phyloP scores from a whole-genome alignment of 2,113 vertebrate species.

The Vireo altiloquus region DNA sequence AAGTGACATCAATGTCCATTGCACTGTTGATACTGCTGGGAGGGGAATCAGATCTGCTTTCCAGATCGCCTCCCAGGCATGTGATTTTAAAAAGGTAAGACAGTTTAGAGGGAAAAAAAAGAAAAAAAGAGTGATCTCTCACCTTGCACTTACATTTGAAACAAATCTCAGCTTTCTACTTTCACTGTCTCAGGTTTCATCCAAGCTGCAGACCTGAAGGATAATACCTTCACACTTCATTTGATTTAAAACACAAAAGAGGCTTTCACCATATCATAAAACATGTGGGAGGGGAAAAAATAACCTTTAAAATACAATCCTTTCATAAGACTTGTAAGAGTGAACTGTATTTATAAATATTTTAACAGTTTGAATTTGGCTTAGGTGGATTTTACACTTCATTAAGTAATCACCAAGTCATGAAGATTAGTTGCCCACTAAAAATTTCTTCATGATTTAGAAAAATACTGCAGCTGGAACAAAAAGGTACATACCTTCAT shows the following conservation, averaged over 20 bases:
- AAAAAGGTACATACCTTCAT: neutral
- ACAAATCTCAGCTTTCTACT: neutral
- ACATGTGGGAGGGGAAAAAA: rapidly evolving
- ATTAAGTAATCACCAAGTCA: neutral
- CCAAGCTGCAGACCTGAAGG: neutral
- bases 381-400: neutral
- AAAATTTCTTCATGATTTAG: neutral
- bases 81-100: neutral
- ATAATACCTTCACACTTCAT: neutral
- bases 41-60: neutral
- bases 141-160: neutral
- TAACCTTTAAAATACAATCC: neutral
- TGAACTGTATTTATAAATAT: neutral
- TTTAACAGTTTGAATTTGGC: neutral
- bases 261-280: neutral
- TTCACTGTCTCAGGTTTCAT: neutral
- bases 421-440: neutral
- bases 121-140: neutral
- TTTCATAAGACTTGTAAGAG: neutral
- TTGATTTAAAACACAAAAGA: neutral
- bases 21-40: neutral
- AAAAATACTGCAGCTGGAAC: neutral
- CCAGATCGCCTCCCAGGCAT: neutral
- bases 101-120: neutral
- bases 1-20: neutral